Evolutionary conservation across 2,113 vertebrate genomes (phyloP), one percentile per base, ranked within the genome.

Genomic region (Opisthocomus hoazin): DNA sequence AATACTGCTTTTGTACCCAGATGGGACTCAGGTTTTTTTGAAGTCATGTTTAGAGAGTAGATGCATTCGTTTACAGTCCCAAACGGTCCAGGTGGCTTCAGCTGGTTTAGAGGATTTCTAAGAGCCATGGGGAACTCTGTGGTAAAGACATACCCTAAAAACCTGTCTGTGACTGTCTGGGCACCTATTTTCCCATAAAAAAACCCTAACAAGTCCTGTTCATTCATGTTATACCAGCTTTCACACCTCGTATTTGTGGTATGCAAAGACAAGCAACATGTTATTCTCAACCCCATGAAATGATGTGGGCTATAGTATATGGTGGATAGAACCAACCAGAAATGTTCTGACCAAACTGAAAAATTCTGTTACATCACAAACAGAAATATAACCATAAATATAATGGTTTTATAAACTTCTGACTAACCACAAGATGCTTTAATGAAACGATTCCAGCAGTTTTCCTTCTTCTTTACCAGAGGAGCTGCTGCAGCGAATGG

Each of bases 211-310:
- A 94, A 97, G 89, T 65, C 82, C 75, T 90, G 46, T 76, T 96
- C 87, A 83, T 93, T 96, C 94, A 91, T 69, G 65, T 90, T 73
- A 85, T 43, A 95, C 89, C 91, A 96, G 87, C 63, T 95, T 96
- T 97, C 95, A 94, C 93, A 97, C 94, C 94, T 96, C 78, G 36
- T 96, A 87, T 87, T 94, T 96, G 94, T 89, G 91, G 94, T 95
- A 96, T 87, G 77, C 69, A 69, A 84, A 93, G 91, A 96, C 87
- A 97, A 95, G 78, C 61, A 91, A 79, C 57, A 65, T 79, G 66
- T 94, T 94, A 96, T 96, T 94, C 91, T 85, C 84, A 76, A 34
- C 24, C 53, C 39, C 48, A 29, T 17, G 45, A 96, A 96, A 79
- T 30, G 5, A 65, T 85, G 87, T 80, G 78, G 61, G 74, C 84